phyloP scores from a whole-genome alignment of 2,113 vertebrate genomes.

The Myiopsitta monachus region DNA sequence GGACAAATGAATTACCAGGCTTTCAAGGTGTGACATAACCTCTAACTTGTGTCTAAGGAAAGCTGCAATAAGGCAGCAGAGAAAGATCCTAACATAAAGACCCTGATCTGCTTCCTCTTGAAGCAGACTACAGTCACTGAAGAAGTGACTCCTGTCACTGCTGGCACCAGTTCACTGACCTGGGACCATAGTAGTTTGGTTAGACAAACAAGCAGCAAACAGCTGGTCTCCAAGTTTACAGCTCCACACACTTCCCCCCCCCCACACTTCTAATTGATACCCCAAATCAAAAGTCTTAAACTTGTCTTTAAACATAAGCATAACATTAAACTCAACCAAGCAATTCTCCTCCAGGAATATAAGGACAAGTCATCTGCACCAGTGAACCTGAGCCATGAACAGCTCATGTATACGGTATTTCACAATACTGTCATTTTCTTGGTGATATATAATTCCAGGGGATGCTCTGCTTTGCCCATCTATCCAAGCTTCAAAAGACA shows the following conservation, averaged over 20 bases:
- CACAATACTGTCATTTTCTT: background rate
- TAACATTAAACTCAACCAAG: background rate
- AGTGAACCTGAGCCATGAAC: background rate
- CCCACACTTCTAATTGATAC: background rate
- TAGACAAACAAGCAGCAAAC: background rate
- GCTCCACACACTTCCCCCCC: background rate
- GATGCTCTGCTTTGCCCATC: background rate
- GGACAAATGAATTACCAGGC: background rate
- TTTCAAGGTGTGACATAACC: background rate
- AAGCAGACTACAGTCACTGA: fast-evolving
- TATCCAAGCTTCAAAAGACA: background rate
- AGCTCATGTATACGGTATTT: background rate
- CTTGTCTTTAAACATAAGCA: background rate
- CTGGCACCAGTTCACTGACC: fast-evolving
- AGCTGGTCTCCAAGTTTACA: background rate
- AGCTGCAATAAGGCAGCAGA: background rate
- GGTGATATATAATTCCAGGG: background rate
- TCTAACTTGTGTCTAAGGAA: background rate
- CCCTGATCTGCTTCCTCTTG: background rate
- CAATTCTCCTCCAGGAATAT: background rate
- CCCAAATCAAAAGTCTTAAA: background rate
- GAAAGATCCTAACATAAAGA: background rate
- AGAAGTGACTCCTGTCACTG: fast-evolving
- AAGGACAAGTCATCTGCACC: background rate
- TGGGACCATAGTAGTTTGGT: background rate